These are phyloP conservation scores for Patella caerulea DNA, from an alignment of 2,888 invertebrate species.

Conservation along the genomic window DNA sequence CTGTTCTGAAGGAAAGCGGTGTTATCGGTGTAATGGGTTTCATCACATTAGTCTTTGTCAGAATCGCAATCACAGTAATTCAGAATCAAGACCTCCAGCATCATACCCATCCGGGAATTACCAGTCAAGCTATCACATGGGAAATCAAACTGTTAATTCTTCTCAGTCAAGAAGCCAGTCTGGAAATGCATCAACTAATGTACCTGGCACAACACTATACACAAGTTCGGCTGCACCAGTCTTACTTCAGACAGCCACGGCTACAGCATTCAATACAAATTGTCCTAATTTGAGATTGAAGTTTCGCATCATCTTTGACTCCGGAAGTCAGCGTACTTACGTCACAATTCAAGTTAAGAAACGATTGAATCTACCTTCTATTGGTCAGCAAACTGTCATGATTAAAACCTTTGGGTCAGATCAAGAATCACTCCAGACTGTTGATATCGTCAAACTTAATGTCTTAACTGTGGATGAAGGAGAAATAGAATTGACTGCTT, in stretches of 20 bases:
- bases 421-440: background rate
- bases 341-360: background rate
- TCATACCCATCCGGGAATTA: too few species aligned
- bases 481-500: background rate
- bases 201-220: too few species aligned
- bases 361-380: background rate
- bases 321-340: background rate
- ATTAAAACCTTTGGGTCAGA: background rate
- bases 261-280: background rate
- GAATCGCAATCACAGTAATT: too few species aligned
- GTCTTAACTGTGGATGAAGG: background rate
- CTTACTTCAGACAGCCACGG: background rate
- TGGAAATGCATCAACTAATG: too few species aligned
- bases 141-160: too few species aligned
- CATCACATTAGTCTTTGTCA: too few species aligned
- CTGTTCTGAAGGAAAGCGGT: too few species aligned
- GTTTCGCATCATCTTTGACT: background rate
- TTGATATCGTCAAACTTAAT: background rate
- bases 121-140: too few species aligned
- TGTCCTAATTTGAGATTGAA: conserved; percentile 1
- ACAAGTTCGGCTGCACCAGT: background rate
- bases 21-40: too few species aligned
- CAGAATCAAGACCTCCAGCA: too few species aligned
- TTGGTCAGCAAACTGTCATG: background rate
- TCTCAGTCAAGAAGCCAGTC: too few species aligned